Evolutionary conservation across 2,888 invertebrate species (phyloP).

Genomic region (Troides oblongomaculatus): DNA sequence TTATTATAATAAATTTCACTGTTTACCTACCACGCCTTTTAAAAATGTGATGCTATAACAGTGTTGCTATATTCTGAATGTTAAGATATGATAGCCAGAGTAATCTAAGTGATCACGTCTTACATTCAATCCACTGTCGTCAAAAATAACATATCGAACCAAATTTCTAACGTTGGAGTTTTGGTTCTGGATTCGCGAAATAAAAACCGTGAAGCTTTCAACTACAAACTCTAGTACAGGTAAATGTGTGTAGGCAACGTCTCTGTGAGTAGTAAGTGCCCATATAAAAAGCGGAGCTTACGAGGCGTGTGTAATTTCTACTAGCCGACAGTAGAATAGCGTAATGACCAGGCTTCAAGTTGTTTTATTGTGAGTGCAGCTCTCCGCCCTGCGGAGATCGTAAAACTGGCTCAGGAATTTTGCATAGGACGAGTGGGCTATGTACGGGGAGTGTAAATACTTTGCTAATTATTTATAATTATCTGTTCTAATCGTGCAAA

Average conservation of each 20-base stretch:
- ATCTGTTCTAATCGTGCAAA: constrained; percentile 13
- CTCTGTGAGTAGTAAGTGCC: background rate
- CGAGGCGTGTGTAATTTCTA: background rate
- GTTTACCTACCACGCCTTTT: too few species aligned
- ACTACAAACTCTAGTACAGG: background rate
- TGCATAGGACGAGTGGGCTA: constrained; percentile 22
- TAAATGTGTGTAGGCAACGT: background rate
- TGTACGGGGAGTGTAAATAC: constrained; percentile 10
- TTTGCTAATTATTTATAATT: constrained; percentile 26
- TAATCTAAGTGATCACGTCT: too few species aligned
- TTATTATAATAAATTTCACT: too few species aligned
- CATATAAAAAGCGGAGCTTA: constrained; percentile 1
- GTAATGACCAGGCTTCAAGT: constrained; percentile 14
- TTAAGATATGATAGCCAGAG: too few species aligned
- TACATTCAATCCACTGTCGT: too few species aligned
- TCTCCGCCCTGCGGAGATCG: constrained; percentile 12
- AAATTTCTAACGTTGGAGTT: too few species aligned
- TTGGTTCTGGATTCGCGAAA: too few species aligned
- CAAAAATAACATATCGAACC: too few species aligned
- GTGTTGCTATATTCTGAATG: too few species aligned
- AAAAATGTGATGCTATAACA: too few species aligned
- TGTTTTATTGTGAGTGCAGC: constrained; percentile 22
- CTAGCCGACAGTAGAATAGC: constrained; percentile 3
- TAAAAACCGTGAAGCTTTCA: too few species aligned
- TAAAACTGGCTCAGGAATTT: constrained; percentile 27